Percentiles rank a stretch among this genome's conserved stretches.
phyloP scores from a whole-genome alignment of 2,888 invertebrate species.

The Spilosoma lubricipeda region DNA sequence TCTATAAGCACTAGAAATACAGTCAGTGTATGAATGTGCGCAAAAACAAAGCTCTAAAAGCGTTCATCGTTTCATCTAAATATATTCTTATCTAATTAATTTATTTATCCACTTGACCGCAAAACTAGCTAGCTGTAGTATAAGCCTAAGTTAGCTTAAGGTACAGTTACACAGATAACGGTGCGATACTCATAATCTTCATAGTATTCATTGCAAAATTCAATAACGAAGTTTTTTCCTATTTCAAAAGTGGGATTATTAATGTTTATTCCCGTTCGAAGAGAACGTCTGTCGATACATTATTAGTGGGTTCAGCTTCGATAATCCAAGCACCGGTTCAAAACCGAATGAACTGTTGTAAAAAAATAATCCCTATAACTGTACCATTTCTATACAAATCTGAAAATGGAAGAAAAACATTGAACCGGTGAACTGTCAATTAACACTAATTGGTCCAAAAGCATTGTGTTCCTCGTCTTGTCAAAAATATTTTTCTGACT shows the following conservation, averaged over 20 bases:
- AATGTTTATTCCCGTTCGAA: background rate
- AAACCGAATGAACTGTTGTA: conserved; percentile 1
- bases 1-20: too few relatives aligned
- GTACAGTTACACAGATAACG: background rate
- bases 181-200: background rate
- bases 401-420: background rate
- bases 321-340: background rate
- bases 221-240: background rate
- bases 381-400: background rate
- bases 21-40: too few relatives aligned
- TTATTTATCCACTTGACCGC: too few relatives aligned
- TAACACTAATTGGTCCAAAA: background rate
- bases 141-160: background rate
- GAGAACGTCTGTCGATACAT: background rate
- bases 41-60: too few relatives aligned
- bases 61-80: too few relatives aligned
- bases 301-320: conserved; percentile 2
- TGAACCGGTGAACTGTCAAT: too few relatives aligned
- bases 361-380: too few relatives aligned
- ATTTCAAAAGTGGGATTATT: background rate
- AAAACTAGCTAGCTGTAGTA: too few relatives aligned
- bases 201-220: background rate
- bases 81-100: too few relatives aligned
- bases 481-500: background rate
- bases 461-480: background rate